Conservation (phyloP, 2,113 vertebrate genomes). For the Formicarius rufipectus region DNA sequence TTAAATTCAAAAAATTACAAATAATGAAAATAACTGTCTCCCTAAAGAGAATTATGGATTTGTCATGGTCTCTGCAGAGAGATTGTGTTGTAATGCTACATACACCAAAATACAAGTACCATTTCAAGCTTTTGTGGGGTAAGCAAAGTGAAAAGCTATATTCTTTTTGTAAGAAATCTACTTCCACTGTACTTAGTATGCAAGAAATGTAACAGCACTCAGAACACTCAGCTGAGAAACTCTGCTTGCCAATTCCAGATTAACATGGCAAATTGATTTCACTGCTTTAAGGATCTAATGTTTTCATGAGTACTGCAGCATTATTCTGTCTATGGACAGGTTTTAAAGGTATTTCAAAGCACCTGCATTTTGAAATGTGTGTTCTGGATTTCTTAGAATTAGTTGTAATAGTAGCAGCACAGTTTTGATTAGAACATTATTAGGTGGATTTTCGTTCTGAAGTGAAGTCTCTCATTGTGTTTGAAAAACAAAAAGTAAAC, state of each 20-base stretch:
- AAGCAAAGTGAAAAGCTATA: slow-evolving; percentile 27
- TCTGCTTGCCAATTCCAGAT: slow-evolving; percentile 61
- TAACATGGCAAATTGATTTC: slow-evolving; percentile 48
- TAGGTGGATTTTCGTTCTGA: neutral
- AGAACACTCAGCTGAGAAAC: slow-evolving; percentile 58
- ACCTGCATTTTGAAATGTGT: neutral
- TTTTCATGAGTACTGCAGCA: neutral
- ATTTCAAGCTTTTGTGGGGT: neutral
- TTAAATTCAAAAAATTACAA: neutral
- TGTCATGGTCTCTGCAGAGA: neutral
- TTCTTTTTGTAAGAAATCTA: slow-evolving; percentile 12
- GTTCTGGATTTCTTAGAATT: slow-evolving; percentile 28
- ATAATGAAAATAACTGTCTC: neutral
- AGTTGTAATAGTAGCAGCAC: neutral
- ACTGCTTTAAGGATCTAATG: slow-evolving; percentile 10
- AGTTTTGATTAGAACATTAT: neutral
- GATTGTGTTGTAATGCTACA: neutral
- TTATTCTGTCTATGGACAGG: neutral
- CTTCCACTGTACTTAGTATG: slow-evolving; percentile 60
- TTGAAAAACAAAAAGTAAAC: slow-evolving; percentile 44
- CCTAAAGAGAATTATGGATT: neutral
- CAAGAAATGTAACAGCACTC: slow-evolving; percentile 59
- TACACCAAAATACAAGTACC: neutral
- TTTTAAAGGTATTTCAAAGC: slow-evolving; percentile 17
- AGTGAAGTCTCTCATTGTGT: neutral